These are phyloP conservation scores for Hylyphantes graminicola DNA, from an alignment of 1,140 invertebrate species.

Conservation along the genomic window DNA sequence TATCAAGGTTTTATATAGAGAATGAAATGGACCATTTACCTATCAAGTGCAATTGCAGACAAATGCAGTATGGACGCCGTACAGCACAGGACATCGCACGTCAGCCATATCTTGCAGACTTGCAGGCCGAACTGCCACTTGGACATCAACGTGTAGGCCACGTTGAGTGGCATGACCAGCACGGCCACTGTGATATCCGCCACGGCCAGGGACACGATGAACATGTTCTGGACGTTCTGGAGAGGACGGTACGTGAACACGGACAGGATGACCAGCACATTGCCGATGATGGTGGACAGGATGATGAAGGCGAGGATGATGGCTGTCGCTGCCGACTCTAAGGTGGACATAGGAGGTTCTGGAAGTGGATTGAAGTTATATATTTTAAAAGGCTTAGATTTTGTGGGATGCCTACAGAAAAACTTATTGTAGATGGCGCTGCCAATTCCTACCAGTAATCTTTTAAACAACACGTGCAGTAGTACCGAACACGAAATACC, in stretches of 20 bases:
- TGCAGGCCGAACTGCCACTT: constrained; percentile 91
- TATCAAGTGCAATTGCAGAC: constrained; percentile 92
- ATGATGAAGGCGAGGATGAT: constrained; percentile 73
- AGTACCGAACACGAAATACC: too few species aligned
- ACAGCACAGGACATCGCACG: constrained; percentile 95
- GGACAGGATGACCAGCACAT: constrained; percentile 93
- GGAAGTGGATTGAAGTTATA: background rate
- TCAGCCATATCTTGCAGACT: constrained; percentile 96
- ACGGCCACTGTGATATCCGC: constrained; percentile 96
- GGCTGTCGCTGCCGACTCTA: constrained; percentile 23
- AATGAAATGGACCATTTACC: constrained; percentile 65
- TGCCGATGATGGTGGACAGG: constrained; percentile 89
- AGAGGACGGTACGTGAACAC: constrained; percentile 96
- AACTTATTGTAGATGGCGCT: too few species aligned
- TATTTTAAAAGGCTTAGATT: background rate
- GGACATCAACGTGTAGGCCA: constrained; percentile 90
- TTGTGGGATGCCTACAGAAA: too few species aligned
- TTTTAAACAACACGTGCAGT: too few species aligned
- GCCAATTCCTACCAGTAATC: too few species aligned
- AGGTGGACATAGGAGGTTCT: constrained; percentile 25
- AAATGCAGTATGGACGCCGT: constrained; percentile 97
- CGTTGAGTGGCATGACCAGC: constrained; percentile 96
- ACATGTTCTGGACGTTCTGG: constrained; percentile 97
- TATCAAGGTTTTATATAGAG: too few species aligned
- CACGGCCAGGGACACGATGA: constrained; percentile 97